phyloP scores from a whole-genome alignment of 2,888 invertebrate species.

The Ganaspis brasiliensis region DNA sequence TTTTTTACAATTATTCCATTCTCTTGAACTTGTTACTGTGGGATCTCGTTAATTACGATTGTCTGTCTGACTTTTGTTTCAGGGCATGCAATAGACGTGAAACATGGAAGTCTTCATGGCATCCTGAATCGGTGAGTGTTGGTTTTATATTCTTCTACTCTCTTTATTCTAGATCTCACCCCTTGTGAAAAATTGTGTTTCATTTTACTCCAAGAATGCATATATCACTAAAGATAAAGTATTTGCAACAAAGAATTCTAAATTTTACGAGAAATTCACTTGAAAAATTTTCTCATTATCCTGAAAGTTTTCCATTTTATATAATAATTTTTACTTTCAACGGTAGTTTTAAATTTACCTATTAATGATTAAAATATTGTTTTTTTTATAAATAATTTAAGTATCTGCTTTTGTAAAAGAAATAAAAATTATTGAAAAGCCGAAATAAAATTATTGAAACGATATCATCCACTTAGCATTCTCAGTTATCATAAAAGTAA shows the following conservation, averaged over 20 bases:
- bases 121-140: conserved; percentile 70
- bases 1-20: conserved; percentile 63
- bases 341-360: too few species aligned
- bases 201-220: background rate
- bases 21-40: conserved; percentile 49
- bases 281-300: background rate
- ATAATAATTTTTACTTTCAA: background rate
- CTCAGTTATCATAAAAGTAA: background rate
- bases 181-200: conserved; percentile 19
- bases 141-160: conserved; percentile 38
- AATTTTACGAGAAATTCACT: background rate
- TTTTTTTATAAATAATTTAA: too few species aligned
- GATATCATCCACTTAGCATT: background rate
- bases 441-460: background rate
- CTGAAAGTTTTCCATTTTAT: background rate
- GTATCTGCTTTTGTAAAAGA: too few species aligned
- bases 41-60: conserved; percentile 69
- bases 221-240: conserved; percentile 6
- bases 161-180: conserved; percentile 11
- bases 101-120: conserved; percentile 63
- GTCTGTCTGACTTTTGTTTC: conserved; percentile 61
- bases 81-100: conserved; percentile 57
- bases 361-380: too few species aligned
- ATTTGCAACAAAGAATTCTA: background rate
- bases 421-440: background rate